These are phyloP conservation scores for Pseudolaguvia tuberculata DNA, from an alignment of 2,113 vertebrate genomes.

Conservation along the genomic window DNA sequence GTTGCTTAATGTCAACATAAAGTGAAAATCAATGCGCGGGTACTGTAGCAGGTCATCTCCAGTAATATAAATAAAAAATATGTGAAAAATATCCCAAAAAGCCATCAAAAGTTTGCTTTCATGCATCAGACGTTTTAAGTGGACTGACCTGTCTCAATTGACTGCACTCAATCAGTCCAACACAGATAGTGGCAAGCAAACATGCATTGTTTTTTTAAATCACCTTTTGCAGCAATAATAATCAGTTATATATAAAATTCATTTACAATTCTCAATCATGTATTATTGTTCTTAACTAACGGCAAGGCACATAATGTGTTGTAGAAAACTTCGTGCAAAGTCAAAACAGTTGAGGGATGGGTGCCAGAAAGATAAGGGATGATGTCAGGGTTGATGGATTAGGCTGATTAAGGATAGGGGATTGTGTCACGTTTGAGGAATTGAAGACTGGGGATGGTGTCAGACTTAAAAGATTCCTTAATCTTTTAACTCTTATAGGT, in stretches of 20 bases:
- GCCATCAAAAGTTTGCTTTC: constrained; percentile 23
- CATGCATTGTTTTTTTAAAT: constrained; percentile 79
- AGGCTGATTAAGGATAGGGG: no score
- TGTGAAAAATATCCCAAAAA: background rate
- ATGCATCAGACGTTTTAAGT: constrained; percentile 34
- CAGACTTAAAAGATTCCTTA: no score
- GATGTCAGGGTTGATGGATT: background rate
- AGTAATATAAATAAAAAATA: background rate
- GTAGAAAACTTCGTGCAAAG: constrained; percentile 92
- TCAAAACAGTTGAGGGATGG: constrained; percentile 58
- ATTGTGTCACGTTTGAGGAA: no score
- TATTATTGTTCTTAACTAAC: constrained; percentile 71
- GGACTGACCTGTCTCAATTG: constrained; percentile 21
- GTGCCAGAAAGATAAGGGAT: constrained; percentile 38
- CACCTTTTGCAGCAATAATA: constrained; percentile 66
- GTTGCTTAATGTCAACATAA: no score
- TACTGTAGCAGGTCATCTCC: constrained; percentile 29
- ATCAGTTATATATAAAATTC: constrained; percentile 54
- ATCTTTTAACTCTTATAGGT: no score
- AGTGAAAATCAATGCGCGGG: constrained; percentile 42
- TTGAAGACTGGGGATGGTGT: no score
- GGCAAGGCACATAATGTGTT: constrained; percentile 98
- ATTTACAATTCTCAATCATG: constrained; percentile 65
- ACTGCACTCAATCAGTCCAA: constrained; percentile 41
- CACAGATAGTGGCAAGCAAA: constrained; percentile 67